Base-by-base conservation (phyloP, 2,113 vertebrate genomes). In the Plectropomus leopardus region DNA sequence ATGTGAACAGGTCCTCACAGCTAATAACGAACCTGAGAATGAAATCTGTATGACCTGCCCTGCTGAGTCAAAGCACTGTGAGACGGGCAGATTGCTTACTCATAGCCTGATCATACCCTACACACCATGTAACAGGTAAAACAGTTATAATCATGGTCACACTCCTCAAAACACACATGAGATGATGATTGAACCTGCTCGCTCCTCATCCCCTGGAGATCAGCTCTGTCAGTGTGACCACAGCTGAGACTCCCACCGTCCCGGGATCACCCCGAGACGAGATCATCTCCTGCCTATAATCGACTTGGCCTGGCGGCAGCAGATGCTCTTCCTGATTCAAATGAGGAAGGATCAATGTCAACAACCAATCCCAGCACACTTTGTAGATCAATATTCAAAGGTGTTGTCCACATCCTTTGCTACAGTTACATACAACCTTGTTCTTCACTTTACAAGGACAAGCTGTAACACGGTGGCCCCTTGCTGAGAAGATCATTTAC, bases 1-100 rank as follows among this genome's bases (percentile, higher is more conserved):
- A 84, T 82, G 80, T 73, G 82, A 92, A 89, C 88, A 90, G 87
- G 87, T 92, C 78, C 54, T 17, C 53, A 63, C 44, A 72, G 78
- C 76, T 78, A 80, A 88, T 80, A 80, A 85, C 84, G 74, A 86
- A 90, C 68, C 67, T 50, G 63, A 83, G 85, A 78, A 61, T 30
- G 19, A 81, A 68, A 77, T 80, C 24, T 51, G 24, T 50, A 26
- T 60, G 45, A 60, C n/a, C 51, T 42, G 63, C 8, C 19, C 54
- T 40, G 10, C n/a, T n/a, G n/a, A n/a, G n/a, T n/a, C 23, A 80
- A 65, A 83, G 28, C 51, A 64, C 23, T 21, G 16, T 6, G 26
- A 40, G 55, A 59, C 14, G 60, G 0, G 9, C 21, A 4, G 16
- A 63, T 14, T 30, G 57, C 54, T 24, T n/a, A 45, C 44, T 78